Base-by-base conservation (phyloP, 2,797 vertebrate genomes). In the Leucoraja ocellata region DNA sequence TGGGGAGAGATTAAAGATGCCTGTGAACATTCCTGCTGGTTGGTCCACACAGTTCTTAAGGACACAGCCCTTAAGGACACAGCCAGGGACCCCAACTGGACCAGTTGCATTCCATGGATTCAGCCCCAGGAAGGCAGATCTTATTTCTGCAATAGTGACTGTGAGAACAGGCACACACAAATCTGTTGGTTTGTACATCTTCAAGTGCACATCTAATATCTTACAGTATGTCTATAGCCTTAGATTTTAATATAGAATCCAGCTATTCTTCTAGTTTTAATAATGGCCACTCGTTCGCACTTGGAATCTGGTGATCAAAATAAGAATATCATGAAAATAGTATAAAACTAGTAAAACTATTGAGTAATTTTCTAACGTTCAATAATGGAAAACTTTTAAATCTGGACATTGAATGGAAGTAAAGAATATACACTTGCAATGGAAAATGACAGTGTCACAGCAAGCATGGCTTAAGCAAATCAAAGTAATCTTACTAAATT, bases 401-500 rank as follows among this genome's bases (percentile, higher is more conserved):
- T 86, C 28, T 6, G 54, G 4, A n/a, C 58, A 86, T 86, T 86
- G 58, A 63, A 61, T n/a, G 25, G 14, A 86, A 86, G 4, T 5
- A 28, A 11, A n/a, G 25, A 86, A 61, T 1, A 61, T 25, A 86
- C 16, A n/a, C 25, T 28, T 14, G 81, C 46, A 63, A 63, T 61
- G 83, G 28, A 13, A 86, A 63, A n/a, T 28, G 4, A 4, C 32
- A 39, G 10, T 61, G 54, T 58, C 81, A 84, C 86, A 90, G 63
- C 63, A 73, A 71, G 65, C 23, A 11, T 39, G 9, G 63, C 16
- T 39, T 11, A 91, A 73, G 21, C 10, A 46, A 73, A 73, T 73
- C 88, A 91, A 71, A 39, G 32, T 71, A 71, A 91, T 91, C 88
- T 39, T 23, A 39, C 36, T 73, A 91, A 91, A 73, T 71, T 91